phyloP scores from a whole-genome alignment of 2,888 invertebrate genomes.

The Temnothorax unifasciatus region DNA sequence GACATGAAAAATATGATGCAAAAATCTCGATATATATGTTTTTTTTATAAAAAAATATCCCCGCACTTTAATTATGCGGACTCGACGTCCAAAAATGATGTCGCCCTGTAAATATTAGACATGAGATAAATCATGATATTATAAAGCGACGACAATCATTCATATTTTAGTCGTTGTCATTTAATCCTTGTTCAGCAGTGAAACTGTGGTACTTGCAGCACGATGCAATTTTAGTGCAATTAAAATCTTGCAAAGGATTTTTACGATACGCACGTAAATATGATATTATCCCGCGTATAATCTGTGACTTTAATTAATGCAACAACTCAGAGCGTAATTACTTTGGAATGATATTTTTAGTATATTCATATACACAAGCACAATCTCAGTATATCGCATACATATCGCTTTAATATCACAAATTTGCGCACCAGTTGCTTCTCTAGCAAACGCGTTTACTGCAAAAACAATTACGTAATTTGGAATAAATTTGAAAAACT shows the following conservation, averaged over 20 bases:
- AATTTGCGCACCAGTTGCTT: constrained; percentile 27
- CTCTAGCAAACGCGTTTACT: constrained; percentile 10
- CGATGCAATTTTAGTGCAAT: constrained; percentile 48
- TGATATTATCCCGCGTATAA: constrained; percentile 45
- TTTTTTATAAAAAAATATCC: background rate
- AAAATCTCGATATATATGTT: background rate
- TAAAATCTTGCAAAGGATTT: constrained; percentile 45
- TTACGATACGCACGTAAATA: constrained; percentile 41
- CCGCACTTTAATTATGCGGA: background rate
- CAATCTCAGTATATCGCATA: background rate
- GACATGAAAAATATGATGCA: constrained; percentile 11
- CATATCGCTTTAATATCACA: constrained; percentile 33
- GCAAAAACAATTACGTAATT: constrained; percentile 9
- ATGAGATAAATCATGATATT: constrained; percentile 31
- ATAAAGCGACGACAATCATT: constrained; percentile 18
- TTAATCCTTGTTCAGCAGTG: constrained; percentile 29
- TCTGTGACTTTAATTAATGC: constrained; percentile 50
- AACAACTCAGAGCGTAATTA: constrained; percentile 39
- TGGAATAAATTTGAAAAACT: background rate
- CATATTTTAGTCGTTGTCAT: constrained; percentile 31
- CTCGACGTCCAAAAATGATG: background rate
- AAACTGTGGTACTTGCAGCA: constrained; percentile 3
- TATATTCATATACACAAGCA: constrained; percentile 25
- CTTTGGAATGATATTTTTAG: constrained; percentile 48
- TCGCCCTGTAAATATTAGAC: constrained; percentile 15